A percentile compares a stretch with the other conserved stretches of the same genome.
These are phyloP conservation scores for Parnassius orleans DNA, from an alignment of 2,888 invertebrate genomes.

Conservation along the genomic window DNA sequence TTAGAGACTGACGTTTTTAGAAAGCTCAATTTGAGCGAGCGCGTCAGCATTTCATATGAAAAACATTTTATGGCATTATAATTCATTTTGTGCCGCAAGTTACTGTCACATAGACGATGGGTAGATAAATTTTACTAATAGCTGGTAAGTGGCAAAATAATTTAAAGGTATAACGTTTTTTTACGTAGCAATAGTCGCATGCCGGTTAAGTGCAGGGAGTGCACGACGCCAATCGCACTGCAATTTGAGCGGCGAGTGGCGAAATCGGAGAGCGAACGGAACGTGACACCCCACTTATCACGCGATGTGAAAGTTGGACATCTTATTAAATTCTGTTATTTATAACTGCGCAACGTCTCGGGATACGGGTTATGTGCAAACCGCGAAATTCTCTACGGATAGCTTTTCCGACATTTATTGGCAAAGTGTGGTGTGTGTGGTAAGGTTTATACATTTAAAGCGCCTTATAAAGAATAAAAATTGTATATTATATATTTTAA, in stretches of 20 bases:
- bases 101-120: slow-evolving; percentile 1
- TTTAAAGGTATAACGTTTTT: slow-evolving; percentile 20
- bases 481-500: no score
- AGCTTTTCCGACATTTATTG: not conserved
- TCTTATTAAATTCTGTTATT: slow-evolving; percentile 70
- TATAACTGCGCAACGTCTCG: slow-evolving; percentile 52
- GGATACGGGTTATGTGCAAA: slow-evolving; percentile 32
- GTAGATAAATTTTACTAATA: no score
- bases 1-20: slow-evolving; percentile 66
- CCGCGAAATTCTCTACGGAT: slow-evolving; percentile 20
- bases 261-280: slow-evolving; percentile 70
- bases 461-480: no score
- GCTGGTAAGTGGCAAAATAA: slow-evolving; percentile 16
- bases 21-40: slow-evolving; percentile 51
- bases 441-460: no score
- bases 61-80: slow-evolving; percentile 34
- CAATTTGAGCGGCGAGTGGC: slow-evolving; percentile 69
- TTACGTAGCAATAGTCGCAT: slow-evolving; percentile 48
- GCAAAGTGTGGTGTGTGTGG: not conserved
- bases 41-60: slow-evolving; percentile 30
- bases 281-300: slow-evolving; percentile 76
- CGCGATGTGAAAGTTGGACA: slow-evolving; percentile 68
- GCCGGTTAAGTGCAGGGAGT: slow-evolving; percentile 47
- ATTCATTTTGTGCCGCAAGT: slow-evolving; percentile 31
- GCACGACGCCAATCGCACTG: slow-evolving; percentile 53